Conservation (phyloP, 2,888 invertebrate species). For the Leptinotarsa haldemani region DNA sequence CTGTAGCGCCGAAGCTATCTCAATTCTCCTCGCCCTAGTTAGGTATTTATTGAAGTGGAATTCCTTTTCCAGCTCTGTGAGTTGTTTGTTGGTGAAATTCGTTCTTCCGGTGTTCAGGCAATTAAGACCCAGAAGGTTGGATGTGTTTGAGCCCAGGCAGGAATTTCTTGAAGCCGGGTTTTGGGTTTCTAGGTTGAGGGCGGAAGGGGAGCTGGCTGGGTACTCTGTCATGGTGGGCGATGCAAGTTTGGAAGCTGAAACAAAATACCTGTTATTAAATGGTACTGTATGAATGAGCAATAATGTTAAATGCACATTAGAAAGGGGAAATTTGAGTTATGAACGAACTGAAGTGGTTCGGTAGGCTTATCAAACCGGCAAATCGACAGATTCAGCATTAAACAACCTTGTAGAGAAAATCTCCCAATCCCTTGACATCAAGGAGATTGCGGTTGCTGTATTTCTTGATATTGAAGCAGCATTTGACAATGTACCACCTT, state of each 20-base stretch:
- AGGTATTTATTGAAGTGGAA: constrained; percentile 99
- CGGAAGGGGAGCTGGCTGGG: constrained; percentile 63
- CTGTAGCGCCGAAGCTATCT: constrained; percentile 95
- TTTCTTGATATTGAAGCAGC: no score
- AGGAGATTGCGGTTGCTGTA: no score
- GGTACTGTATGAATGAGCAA: no score
- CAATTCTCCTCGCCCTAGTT: constrained; percentile 95
- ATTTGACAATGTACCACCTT: no score
- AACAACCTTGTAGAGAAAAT: no score
- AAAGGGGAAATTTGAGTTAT: no score
- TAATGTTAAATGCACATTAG: no score
- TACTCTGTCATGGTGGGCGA: constrained; percentile 57
- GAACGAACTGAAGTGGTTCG: no score
- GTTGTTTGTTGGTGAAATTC: constrained; percentile 99
- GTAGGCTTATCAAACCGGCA: no score
- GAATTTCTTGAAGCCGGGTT: constrained; percentile 67
- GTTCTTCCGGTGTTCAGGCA: constrained; percentile 89
- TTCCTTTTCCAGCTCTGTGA: constrained; percentile 98
- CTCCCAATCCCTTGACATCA: no score
- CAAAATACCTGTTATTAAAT: constrained; percentile 41
- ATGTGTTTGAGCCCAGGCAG: constrained; percentile 65
- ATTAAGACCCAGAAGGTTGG: constrained; percentile 63
- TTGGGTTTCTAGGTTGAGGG: constrained; percentile 67
- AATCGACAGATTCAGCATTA: no score
- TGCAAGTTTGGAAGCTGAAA: constrained; percentile 76